These are phyloP conservation scores for Acheta domesticus DNA, from an alignment of 2,888 invertebrate genomes.

Conservation along the genomic window DNA sequence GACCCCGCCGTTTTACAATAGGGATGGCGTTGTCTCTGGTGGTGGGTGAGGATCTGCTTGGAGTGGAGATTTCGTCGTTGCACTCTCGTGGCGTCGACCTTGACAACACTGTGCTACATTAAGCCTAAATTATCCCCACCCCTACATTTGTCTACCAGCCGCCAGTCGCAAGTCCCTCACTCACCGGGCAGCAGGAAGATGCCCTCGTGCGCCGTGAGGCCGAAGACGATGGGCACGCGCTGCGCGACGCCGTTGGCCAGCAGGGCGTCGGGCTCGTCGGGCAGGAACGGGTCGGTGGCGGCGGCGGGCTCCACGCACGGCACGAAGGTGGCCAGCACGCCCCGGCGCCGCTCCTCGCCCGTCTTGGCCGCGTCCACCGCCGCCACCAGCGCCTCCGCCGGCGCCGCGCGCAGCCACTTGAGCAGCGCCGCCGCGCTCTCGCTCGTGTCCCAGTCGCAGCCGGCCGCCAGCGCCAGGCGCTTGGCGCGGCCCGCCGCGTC, in stretches of 20 bases:
- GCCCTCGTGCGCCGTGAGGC: constrained; percentile 5
- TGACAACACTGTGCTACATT: too few species aligned
- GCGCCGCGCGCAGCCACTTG: background rate
- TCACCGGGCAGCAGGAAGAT: background rate
- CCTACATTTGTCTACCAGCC: too few species aligned
- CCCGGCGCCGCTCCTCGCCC: background rate
- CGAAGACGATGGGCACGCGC: constrained; percentile 7
- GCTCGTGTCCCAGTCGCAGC: background rate
- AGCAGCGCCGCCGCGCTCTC: background rate
- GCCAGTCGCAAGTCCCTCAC: background rate
- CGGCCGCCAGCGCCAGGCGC: background rate
- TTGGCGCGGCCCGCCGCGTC: background rate
- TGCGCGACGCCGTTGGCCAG: background rate
- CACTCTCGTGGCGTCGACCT: too few species aligned
- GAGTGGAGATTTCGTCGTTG: too few species aligned
- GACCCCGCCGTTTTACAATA: too few species aligned
- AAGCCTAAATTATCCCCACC: too few species aligned
- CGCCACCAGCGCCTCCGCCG: background rate
- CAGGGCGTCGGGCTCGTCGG: background rate
- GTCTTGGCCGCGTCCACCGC: background rate
- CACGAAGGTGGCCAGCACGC: background rate
- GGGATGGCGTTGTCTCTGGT: too few species aligned
- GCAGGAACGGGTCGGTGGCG: background rate
- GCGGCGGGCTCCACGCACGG: background rate
- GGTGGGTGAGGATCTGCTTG: too few species aligned